Base-by-base conservation (phyloP, 1,140 invertebrate genomes). In the Brachionus calyciflorus region DNA sequence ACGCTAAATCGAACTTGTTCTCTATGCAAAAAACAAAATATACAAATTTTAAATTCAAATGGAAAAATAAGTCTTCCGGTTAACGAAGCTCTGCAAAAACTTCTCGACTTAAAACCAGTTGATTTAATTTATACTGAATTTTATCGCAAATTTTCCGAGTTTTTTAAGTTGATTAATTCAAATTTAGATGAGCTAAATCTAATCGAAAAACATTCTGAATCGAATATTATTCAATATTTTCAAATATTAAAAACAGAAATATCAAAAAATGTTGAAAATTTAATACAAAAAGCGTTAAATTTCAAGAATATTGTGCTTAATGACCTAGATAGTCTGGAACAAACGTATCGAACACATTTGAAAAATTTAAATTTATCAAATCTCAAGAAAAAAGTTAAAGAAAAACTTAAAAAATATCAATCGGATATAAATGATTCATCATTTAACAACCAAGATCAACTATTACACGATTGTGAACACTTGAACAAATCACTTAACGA, bases 61-160 rank as follows among this genome's bases (percentile, higher is more conserved):
- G 60, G 55, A 6, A 28, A 44, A 24, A 14, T 41, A 3, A 44
- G 26, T 44, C 9, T 65, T 14, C 60, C 60, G 0, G 37, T 65
- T 3, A 65, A 65, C 19, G 60, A 65, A 65, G 37, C 60, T 24
- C 12, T 65, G 0, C 44, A 12, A 3, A 65, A 65, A 26, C 21
- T 65, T 3, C 40, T 65, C 5, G 21, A 65, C 1, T n/a, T 65
- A 0, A 65, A 65, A 41, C 60, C 60, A 44, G 60, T 65, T 4
- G 60, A 65, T 65, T 6, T 65, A 10, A 65, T 65, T 14, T 21
- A 65, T 4, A 44, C 60, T 24, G 60, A 65, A 24, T 41, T 21
- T 12, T 65, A 65, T 41, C 60, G 40, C 3, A 65, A 65, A 65
- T 44, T 65, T 19, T 41, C 37, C 60, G 40, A 65, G 6, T 44